A percentile compares a stretch with the other conserved stretches of the same genome.
Conservation (phyloP, 2,113 vertebrate species). For the Shinisaurus crocodilurus region DNA sequence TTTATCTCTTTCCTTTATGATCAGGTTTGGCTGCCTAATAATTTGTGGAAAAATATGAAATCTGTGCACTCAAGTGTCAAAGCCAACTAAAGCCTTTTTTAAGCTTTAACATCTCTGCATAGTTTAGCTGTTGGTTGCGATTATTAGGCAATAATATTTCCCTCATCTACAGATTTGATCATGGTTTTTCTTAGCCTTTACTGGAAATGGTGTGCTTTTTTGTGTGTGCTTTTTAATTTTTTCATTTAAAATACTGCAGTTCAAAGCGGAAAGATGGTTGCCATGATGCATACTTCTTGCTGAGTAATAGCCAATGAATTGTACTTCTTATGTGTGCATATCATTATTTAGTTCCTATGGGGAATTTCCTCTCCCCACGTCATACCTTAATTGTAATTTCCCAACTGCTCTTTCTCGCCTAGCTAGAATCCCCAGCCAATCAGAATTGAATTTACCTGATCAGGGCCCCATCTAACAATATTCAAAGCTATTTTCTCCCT, state of each 20-base stretch:
- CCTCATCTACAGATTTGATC: not conserved
- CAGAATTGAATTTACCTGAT: too few species aligned
- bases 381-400: not conserved
- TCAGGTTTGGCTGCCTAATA: constrained; percentile 6
- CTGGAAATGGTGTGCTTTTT: not conserved
- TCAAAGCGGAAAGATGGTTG: not conserved
- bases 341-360: not conserved
- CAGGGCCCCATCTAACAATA: too few species aligned
- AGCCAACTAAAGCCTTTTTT: not conserved
- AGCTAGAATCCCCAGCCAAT: too few species aligned
- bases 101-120: not conserved
- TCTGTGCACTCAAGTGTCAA: not conserved
- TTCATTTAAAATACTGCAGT: not conserved
- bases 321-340: not conserved
- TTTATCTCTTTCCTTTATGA: constrained; percentile 36
- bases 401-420: not conserved
- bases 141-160: not conserved
- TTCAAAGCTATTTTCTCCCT: too few species aligned
- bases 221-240: not conserved
- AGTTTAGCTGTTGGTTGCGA: not conserved
- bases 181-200: not conserved
- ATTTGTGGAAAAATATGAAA: not conserved
- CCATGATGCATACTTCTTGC: not conserved
- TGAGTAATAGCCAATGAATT: not conserved
- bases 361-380: not conserved